Conservation (phyloP, 2,797 vertebrate genomes). For the Rhinichthys osculus region DNA sequence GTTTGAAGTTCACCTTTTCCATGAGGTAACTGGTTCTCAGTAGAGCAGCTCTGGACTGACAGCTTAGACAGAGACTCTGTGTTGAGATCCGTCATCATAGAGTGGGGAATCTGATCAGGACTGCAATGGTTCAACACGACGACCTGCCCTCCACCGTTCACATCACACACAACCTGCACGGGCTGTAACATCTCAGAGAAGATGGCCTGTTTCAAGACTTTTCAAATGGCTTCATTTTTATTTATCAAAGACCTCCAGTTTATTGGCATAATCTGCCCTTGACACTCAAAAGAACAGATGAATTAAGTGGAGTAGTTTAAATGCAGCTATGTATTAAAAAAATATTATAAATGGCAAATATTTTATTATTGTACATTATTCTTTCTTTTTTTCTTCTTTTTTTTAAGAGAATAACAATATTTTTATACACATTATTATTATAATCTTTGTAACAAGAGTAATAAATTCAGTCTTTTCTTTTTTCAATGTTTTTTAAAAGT, state of each 20-base stretch:
- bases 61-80: conserved; percentile 24
- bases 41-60: conserved; percentile 5
- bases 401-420: not conserved
- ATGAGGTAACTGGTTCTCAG: conserved; percentile 23
- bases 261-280: not conserved
- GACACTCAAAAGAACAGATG: not conserved
- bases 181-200: conserved; percentile 8
- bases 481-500: too few species aligned
- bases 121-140: conserved; percentile 60
- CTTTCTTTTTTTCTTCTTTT: not conserved
- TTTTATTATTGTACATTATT: not conserved
- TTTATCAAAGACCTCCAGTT: not conserved
- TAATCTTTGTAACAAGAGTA: too few species aligned
- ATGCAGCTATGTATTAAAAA: not conserved
- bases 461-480: too few species aligned
- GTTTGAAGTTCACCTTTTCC: conserved; percentile 53
- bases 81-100: conserved; percentile 43
- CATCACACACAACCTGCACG: conserved; percentile 62
- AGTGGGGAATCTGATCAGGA: conserved; percentile 54
- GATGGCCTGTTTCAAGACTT: not conserved
- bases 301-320: not conserved
- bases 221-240: not conserved
- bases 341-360: not conserved
- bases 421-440: not conserved
- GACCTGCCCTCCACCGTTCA: conserved; percentile 56